These are phyloP conservation scores for Oikopleura dioica DNA, from an alignment of 23 tunicate genomes.

Conservation along the genomic window DNA sequence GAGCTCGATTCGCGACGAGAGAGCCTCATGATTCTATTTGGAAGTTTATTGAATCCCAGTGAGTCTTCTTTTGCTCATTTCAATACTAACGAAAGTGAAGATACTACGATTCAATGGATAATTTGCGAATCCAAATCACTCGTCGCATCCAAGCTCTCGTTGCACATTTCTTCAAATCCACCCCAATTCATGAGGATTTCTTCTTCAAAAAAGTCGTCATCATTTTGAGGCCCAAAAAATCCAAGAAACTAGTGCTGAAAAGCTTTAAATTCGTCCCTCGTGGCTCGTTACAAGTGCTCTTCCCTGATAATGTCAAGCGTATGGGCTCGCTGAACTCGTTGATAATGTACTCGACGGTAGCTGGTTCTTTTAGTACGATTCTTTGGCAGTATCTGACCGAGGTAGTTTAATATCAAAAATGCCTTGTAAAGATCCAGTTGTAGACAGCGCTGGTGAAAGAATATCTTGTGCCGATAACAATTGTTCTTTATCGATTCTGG, in stretches of 20 bases:
- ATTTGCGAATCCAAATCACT: background rate
- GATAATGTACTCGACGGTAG: background rate
- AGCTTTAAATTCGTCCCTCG: background rate
- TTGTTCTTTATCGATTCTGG: background rate
- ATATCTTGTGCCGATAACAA: background rate
- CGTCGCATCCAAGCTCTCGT: background rate
- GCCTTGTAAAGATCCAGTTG: too few species aligned
- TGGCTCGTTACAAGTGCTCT: background rate
- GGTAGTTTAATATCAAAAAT: too few species aligned
- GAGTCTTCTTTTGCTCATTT: too few species aligned
- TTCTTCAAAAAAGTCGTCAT: background rate
- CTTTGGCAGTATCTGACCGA: background rate
- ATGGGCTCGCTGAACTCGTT: slow-evolving; percentile 4
- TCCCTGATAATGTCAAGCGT: slow-evolving; percentile 6
- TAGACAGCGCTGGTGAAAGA: background rate
- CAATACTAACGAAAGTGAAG: too few species aligned
- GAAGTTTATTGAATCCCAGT: background rate
- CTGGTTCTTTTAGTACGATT: background rate
- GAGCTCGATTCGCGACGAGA: background rate
- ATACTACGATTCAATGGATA: background rate
- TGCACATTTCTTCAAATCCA: background rate
- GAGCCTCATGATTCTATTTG: background rate
- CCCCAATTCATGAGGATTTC: background rate
- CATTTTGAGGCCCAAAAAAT: background rate
- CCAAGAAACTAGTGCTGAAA: background rate